Evolutionary conservation across 2,113 vertebrate species (phyloP), one percentile per base, ranked within the genome.

Genomic region (Actinemys pallida): DNA sequence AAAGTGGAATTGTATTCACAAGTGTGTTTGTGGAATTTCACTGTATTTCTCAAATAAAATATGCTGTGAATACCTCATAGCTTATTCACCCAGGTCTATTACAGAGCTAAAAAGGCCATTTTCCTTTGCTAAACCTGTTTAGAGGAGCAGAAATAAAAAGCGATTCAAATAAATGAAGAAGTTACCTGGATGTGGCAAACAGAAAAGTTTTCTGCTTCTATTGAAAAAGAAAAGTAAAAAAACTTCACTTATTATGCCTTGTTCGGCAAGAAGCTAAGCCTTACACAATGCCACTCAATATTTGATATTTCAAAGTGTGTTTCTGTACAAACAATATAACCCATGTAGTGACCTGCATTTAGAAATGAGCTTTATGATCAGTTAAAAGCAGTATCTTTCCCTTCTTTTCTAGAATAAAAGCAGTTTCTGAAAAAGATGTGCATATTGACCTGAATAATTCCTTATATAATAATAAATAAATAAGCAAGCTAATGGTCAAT

Each of bases 101-200:
- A 83, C n/a, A 50, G 65, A 59, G 10, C 4, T 53, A 45, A 50
- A 84, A 96, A 72, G 24, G 72, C 35, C 6, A 82, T 14, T 79
- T 79, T n/a, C 25, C 83, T 35, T 72, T 72, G 9, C 39, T 72
- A 39, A 72, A 39, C 35, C n/a, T 10, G 65, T 72, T 39, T 50
- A 59, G 27, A 49, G 6, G 50, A 78, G 25, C 76, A 62, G 49
- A 84, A 84, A 83, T 24, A 84, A 85, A 90, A 79, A 91, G 81
- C 12, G 69, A 76, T 29, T 57, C 81, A 88, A 87, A 80, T 65
- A 75, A 95, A 83, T 39, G 4, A 91, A 88, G 83, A 90, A 96
- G 96, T 98, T 96, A 98, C 97, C 97, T 97, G 96, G 93, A 95
- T 95, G 93, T 94, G 93, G 95, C 85, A 93, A 87, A 75, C 10